A percentile compares a stretch with the other conserved stretches of the same genome.
Evolutionary conservation across 2,113 vertebrate species (phyloP).

Genomic region (Ceyx melanurus): DNA sequence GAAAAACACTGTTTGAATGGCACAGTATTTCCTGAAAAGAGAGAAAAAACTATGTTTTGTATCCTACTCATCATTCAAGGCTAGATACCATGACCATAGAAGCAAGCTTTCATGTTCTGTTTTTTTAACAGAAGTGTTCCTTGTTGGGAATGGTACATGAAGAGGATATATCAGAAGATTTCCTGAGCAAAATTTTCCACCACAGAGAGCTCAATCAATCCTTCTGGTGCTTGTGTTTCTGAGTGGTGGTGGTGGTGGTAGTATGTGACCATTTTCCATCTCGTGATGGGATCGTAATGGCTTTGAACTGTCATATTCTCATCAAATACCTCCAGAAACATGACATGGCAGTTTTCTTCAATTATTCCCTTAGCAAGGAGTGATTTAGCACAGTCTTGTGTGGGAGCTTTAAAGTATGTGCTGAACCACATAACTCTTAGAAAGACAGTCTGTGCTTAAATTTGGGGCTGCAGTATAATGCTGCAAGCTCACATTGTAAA

Average conservation of each 20-base stretch:
- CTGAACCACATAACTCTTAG: not conserved
- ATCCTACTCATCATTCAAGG: not conserved
- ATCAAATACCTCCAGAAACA: conserved; percentile 37
- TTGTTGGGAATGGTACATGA: conserved; percentile 13
- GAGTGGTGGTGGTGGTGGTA: conserved; percentile 28
- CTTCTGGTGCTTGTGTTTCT: conserved; percentile 46
- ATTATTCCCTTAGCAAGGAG: conserved; percentile 38
- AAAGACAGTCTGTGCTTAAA: not conserved
- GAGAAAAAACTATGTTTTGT: not conserved
- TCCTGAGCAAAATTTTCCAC: not conserved
- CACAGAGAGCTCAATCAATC: conserved; percentile 25
- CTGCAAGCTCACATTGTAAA: not conserved
- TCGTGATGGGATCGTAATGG: conserved; percentile 55
- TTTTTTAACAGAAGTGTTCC: not conserved
- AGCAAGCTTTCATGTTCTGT: not conserved
- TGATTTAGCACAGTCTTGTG: conserved; percentile 35
- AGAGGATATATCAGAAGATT: conserved; percentile 52
- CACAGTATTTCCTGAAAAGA: conserved; percentile 17
- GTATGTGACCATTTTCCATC: conserved; percentile 48
- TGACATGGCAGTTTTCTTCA: conserved; percentile 50
- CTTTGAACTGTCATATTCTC: conserved; percentile 8
- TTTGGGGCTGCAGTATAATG: not conserved
- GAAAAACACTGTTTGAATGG: not conserved
- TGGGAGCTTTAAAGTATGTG: conserved; percentile 22
- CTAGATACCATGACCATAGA: not conserved